Base-by-base conservation (phyloP, 2,113 vertebrate species). In the Hemichromis elongatus region DNA sequence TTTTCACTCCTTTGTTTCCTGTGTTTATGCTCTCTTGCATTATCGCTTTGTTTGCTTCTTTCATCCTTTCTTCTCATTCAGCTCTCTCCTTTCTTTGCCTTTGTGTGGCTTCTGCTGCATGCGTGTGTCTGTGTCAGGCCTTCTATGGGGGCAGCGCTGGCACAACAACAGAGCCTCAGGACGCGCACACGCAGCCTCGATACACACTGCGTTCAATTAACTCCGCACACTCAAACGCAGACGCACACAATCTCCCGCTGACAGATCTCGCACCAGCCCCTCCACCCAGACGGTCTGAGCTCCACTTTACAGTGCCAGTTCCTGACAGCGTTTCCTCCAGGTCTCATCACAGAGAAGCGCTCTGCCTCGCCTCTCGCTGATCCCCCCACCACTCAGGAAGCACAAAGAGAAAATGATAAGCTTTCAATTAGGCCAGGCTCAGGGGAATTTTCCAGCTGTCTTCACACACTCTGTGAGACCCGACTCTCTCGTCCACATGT, bases 341-440 rank as follows among this genome's bases (percentile, higher is more conserved):
- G 92, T 93, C 92, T 92, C 92, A 63, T 91, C 91, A 45, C 63
- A 75, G 80, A 90, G 81, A 59, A 52, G 70, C 3, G 21, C 83
- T 81, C 79, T 33, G 77, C 42, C 24, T 80, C 42, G 21, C 50
- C 63, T 80, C 83, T 66, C 12, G 30, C 79, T 19, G 47, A 83
- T 56, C 85, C 78, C 78, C 89, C 86, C 77, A 66, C 84, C 56
- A 78, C 88, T 87, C 93, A 93, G 85, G 91, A 92, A 93, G 92
- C 93, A 91, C 91, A 95, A 93, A 94, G 93, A 91, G 83, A 94
- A 93, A 90, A 95, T 92, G 93, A 94, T 94, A 96, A 95, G 95
- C 93, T 95, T 96, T 95, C 94, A 95, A 96, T 96, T 95, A 96
- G 92, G 57, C 37, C 18, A 2, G 81, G 94, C 94, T 95, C 94